Evolutionary conservation across 2,888 invertebrate genomes (phyloP), one percentile per base, ranked within the genome.

Genomic region (Hirtodrosophila histrioides): DNA sequence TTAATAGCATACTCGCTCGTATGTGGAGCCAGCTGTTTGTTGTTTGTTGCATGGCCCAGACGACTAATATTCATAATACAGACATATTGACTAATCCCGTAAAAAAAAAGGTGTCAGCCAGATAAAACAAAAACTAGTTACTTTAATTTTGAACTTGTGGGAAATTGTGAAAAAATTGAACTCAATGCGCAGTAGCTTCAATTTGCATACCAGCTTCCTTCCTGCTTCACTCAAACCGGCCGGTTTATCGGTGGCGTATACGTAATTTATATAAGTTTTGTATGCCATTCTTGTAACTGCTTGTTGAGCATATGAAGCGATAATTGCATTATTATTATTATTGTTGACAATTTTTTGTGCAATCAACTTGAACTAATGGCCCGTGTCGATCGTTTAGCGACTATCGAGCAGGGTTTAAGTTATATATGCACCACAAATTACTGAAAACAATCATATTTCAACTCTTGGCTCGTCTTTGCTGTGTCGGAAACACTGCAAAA

Each of bases 301-400:
- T 60, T 53, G 41, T 9, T 45, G 41, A 40, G 37, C 68, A 62
- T 57, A 37, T 56, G 39, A 53, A 60, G 56, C 72, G 64, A 61
- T 69, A 64, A 65, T 69, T 57, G 51, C 50, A 67, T 69, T 65
- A 57, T 71, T 69, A 57, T 71, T 69, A 65, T 54, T 65, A 61
- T 54, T 65, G 49, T 57, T 60, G 73, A 73, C 64, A 56, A 60
- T 51, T 49, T 75, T 53, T 51, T 44, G 71, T 67, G 70, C 81
- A 84, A 69, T 84, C 83, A 69, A 75, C 62, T 60, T 57, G 67
- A 83, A 83, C 85, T 74, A 72, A 78, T 74, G 73, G 64, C 60
- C 64, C 53, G 53, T 55, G 62, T 74, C 64, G 64, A 31, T 76
- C 78, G 66, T 71, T 80, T 74, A 73, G 69, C 65, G 69, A 62